Base-by-base conservation (phyloP, 1,140 invertebrate species). In the Diorhabda sublineata region DNA sequence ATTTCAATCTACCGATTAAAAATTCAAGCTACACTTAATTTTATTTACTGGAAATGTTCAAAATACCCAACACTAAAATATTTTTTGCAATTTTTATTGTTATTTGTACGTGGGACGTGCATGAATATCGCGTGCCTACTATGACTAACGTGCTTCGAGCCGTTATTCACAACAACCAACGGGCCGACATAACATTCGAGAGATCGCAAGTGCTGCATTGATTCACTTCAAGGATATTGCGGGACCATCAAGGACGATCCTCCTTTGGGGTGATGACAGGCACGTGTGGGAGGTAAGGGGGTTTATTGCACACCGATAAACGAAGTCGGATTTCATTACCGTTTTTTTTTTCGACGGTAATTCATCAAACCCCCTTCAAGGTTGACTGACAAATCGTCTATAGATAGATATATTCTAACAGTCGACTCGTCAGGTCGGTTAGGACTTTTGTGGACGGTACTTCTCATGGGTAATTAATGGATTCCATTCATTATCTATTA, bases 161-260 rank as follows among this genome's bases (percentile, higher is more conserved):
- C 59, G 59, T 61, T 61, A 61, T 11, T 61, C 59, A 61, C 59
- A 8, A n/a, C 42, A 42, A 42, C 42, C 59, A 42, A 42, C 42
- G 26, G 42, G 59, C 59, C 59, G 47, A 52, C 47, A 52, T 2
- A 52, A 52, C 47, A 52, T 6, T 52, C 47, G 47, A 61, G 59
- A 61, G 42, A 61, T 61, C 59, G 59, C 59, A 61, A 61, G 59
- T 61, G 59, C 59, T 61, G 59, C 59, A 61, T 61, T 61, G 59
- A 61, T 61, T 61, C 42, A 43, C 59, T 8, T 42, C 59, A 61
- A 61, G 59, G 59, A 61, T 43, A 43, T 43, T 41, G 26, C 59
- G 59, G 42, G 59, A 61, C 59, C 47, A 52, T 52, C 47, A 52
- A 52, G 47, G 47, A 52, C 47, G 47, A 52, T 52, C 47, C 47